phyloP scores from a whole-genome alignment of 2,888 invertebrate genomes.

The Acanthosepion esculentum region DNA sequence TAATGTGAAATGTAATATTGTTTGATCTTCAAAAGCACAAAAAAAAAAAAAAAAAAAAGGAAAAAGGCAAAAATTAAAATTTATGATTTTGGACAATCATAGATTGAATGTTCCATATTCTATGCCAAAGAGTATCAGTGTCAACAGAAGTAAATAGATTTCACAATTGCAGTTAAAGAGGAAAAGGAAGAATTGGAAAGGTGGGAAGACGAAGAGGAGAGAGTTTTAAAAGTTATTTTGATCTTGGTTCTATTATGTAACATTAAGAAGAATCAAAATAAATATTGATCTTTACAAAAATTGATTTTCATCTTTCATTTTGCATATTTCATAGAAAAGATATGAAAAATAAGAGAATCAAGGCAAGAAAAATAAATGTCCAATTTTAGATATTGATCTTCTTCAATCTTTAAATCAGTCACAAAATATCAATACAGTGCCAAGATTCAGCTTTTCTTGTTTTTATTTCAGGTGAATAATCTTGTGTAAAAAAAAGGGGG shows the following conservation, averaged over 20 bases:
- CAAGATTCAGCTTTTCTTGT: background rate
- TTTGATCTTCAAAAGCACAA: too few relatives aligned
- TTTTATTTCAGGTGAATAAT: background rate
- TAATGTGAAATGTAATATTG: too few relatives aligned
- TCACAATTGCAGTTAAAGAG: slow-evolving; percentile 33
- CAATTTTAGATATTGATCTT: slow-evolving; percentile 25
- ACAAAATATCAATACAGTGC: slow-evolving; percentile 5
- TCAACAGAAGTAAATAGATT: background rate
- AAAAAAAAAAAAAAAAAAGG: too few relatives aligned
- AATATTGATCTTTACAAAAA: slow-evolving; percentile 17
- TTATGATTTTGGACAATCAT: background rate
- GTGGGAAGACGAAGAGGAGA: too few relatives aligned
- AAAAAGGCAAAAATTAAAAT: background rate
- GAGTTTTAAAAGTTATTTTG: background rate
- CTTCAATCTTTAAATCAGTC: slow-evolving; percentile 33
- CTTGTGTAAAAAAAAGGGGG: background rate
- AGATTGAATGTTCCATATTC: background rate
- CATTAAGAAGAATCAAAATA: background rate
- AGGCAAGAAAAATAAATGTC: background rate
- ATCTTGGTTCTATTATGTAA: slow-evolving; percentile 1
- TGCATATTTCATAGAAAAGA: background rate
- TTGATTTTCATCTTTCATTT: slow-evolving; percentile 25
- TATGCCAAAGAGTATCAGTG: background rate
- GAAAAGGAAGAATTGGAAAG: background rate
- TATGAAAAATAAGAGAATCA: background rate